These are phyloP conservation scores for Lathamus discolor DNA, from an alignment of 2,113 vertebrate genomes.

Conservation along the genomic window DNA sequence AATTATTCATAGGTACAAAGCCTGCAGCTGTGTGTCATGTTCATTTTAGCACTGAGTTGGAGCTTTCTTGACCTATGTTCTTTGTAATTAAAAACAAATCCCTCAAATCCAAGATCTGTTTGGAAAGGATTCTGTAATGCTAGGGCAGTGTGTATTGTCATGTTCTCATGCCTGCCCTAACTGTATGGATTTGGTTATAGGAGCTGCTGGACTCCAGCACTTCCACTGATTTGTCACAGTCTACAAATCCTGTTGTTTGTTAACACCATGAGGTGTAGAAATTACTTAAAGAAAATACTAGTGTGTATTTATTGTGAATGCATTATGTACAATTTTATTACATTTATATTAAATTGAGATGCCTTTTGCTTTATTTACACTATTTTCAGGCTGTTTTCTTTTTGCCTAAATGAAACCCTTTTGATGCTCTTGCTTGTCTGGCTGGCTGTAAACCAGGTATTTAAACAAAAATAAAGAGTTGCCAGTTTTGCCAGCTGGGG, in stretches of 20 bases:
- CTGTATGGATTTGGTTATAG: background rate
- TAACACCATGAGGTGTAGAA: background rate
- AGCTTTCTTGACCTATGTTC: conserved; percentile 22
- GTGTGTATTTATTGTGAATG: background rate
- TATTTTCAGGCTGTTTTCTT: conserved; percentile 62
- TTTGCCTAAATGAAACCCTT: conserved; percentile 69
- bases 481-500: conserved; percentile 83
- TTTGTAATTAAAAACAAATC: background rate
- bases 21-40: background rate
- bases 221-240: conserved; percentile 1
- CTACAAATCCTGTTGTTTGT: background rate
- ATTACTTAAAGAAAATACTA: background rate
- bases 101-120: background rate
- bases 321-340: conserved; percentile 33
- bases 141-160: background rate
- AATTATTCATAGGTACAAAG: background rate
- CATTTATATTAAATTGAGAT: conserved; percentile 29
- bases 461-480: conserved; percentile 81
- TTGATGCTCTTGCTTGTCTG: conserved; percentile 72
- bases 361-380: conserved; percentile 56
- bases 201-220: background rate
- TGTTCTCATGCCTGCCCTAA: background rate
- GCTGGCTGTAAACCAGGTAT: conserved; percentile 79
- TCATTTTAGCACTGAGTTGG: background rate
- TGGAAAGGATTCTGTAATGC: background rate